These are phyloP conservation scores for Apodemus speciosus DNA, from an alignment of 2,113 vertebrate species.

Conservation along the genomic window DNA sequence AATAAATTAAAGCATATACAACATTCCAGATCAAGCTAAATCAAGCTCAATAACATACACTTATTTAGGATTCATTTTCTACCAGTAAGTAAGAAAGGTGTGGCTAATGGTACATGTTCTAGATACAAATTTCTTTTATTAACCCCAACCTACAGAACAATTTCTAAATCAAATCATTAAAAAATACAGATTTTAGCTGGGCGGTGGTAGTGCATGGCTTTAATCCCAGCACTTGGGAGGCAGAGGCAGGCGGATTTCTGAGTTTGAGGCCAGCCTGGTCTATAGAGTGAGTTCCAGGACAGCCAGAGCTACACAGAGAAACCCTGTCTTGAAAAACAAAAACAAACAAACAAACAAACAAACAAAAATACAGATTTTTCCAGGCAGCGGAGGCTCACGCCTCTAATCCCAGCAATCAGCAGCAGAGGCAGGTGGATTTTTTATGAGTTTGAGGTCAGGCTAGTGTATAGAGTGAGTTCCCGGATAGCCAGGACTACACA, in stretches of 20 bases:
- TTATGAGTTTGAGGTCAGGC: too few species aligned
- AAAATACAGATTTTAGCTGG: conserved; percentile 33
- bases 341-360: not conserved
- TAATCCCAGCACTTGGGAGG: not conserved
- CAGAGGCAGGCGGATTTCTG: not conserved
- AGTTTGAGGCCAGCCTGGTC: not conserved
- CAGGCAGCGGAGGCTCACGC: too few species aligned
- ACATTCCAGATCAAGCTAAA: conserved; percentile 52
- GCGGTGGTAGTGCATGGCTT: not conserved
- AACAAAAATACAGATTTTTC: too few species aligned
- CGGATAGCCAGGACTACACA: too few species aligned
- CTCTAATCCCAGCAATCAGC: too few species aligned
- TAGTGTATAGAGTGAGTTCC: too few species aligned
- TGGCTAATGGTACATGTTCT: not conserved
- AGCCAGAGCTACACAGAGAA: not conserved
- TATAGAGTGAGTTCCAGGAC: not conserved
- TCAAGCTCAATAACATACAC: conserved; percentile 43
- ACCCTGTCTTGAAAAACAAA: not conserved
- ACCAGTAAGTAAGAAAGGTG: not conserved
- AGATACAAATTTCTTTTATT: not conserved
- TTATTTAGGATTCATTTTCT: conserved; percentile 51
- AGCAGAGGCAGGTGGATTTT: too few species aligned
- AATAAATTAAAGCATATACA: conserved; percentile 49
- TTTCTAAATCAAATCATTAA: conserved; percentile 19
- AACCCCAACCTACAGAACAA: not conserved